These are phyloP conservation scores for Pheosia tremula DNA, from an alignment of 2,888 invertebrate genomes.

Conservation along the genomic window DNA sequence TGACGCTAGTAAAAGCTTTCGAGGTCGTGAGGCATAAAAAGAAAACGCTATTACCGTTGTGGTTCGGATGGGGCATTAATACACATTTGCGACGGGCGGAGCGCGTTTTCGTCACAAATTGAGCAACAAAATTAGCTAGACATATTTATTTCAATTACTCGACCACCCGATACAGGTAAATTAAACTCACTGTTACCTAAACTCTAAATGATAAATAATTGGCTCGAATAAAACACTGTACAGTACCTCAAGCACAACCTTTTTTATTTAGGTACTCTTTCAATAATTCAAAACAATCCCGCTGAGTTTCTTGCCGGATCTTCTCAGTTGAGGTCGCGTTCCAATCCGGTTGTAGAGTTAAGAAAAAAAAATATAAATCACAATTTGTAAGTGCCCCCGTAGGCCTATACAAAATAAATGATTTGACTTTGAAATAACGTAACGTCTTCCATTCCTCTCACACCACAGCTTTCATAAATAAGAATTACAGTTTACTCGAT, in stretches of 20 bases:
- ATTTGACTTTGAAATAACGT: too few species aligned
- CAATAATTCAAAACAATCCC: too few species aligned
- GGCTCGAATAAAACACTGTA: constrained; percentile 18
- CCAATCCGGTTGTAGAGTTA: too few species aligned
- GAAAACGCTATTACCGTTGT: constrained; percentile 75
- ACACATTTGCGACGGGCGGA: constrained; percentile 67
- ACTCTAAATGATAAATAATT: constrained; percentile 24
- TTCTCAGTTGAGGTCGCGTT: too few species aligned
- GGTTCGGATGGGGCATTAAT: constrained; percentile 77
- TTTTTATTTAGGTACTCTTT: too few species aligned
- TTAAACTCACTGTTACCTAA: constrained; percentile 27
- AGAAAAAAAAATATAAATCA: too few species aligned
- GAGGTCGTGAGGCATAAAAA: constrained; percentile 71
- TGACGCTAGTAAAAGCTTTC: constrained; percentile 75
- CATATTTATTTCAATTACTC: constrained; percentile 44
- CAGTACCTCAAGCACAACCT: constrained; percentile 14
- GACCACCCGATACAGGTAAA: constrained; percentile 35
- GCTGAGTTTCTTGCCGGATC: too few species aligned
- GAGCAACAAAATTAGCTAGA: constrained; percentile 65
- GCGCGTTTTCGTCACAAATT: constrained; percentile 70
- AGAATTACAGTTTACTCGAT: too few species aligned
- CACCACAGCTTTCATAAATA: too few species aligned
- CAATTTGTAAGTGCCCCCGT: too few species aligned
- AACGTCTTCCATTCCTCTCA: too few species aligned
- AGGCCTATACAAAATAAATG: too few species aligned